These are phyloP conservation scores for Smutsia gigantea DNA, from an alignment of 2,797 vertebrate species.

Conservation along the genomic window DNA sequence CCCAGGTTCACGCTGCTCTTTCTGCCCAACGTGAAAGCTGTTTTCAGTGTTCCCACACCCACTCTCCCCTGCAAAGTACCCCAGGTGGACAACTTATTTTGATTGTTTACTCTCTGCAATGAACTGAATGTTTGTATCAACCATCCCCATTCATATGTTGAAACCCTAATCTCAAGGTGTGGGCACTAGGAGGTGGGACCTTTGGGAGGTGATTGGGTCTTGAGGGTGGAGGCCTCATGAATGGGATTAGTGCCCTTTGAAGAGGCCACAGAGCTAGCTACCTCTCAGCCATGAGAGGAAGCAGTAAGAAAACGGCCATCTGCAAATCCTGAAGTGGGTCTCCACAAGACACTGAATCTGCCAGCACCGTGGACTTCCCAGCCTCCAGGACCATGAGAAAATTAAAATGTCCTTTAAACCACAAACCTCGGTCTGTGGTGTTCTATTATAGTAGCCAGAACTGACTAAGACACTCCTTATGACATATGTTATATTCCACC, in stretches of 20 bases:
- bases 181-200: neutral
- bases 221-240: neutral
- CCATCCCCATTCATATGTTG: neutral
- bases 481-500: accelerated
- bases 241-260: neutral
- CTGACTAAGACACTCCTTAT: neutral
- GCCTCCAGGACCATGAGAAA: neutral
- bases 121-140: neutral
- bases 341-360: neutral
- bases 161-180: neutral
- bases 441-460: neutral
- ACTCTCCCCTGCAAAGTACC: neutral
- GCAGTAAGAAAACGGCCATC: neutral
- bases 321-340: neutral
- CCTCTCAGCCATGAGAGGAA: neutral
- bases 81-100: neutral
- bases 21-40: neutral
- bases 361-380: neutral
- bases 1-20: accelerated
- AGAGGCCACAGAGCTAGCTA: neutral
- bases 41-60: neutral
- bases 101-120: neutral
- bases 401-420: neutral
- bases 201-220: neutral
- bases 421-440: neutral